Evolutionary conservation across 2,113 vertebrate genomes (phyloP), one percentile per base, ranked within the genome.

Genomic region (Lamprotornis superbus): DNA sequence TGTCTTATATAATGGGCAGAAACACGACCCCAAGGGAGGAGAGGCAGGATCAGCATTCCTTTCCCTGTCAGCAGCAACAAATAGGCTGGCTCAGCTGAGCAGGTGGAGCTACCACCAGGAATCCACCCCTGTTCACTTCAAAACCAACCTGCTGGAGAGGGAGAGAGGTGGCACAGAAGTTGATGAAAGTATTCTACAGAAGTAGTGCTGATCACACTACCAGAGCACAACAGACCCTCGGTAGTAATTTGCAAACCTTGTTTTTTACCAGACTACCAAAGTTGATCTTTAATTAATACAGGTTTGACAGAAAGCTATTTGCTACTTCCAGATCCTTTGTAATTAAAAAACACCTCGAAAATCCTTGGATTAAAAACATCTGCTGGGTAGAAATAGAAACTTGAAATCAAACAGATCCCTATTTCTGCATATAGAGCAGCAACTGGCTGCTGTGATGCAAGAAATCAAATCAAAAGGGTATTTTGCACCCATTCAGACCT

Each of bases 401-500:
- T 71, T 55, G 42, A 90, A 94, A 63, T 84, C 73, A 59, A 78
- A 35, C 15, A 47, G 50, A 30, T 87, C 47, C 37, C 50, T 83
- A 68, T 83, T 78, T 25, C 65, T 78, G 76, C 83, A 81, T 18
- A 25, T 17, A 75, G 42, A 85, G 75, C 40, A 83, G 42, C 77
- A 81, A 30, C 35, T 12, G 0, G 22, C 74, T 89, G 82, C 68
- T 28, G 27, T 78, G 57, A 75, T 30, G 35, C 56, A 83, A 87
- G 81, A 78, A 94, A 93, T 87, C 76, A 83, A 82, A 86, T 73
- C 61, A 76, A 64, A 87, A 44, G 64, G 31, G 24, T 39, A 89
- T 92, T 86, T 92, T 94, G 89, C 69, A 78, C 53, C 77, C 86
- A 94, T 95, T 93, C 86, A 95, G 81, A 57, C 12, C 78, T 85